phyloP scores from a whole-genome alignment of 2,888 invertebrate genomes.

The Cyaniris semiargus region DNA sequence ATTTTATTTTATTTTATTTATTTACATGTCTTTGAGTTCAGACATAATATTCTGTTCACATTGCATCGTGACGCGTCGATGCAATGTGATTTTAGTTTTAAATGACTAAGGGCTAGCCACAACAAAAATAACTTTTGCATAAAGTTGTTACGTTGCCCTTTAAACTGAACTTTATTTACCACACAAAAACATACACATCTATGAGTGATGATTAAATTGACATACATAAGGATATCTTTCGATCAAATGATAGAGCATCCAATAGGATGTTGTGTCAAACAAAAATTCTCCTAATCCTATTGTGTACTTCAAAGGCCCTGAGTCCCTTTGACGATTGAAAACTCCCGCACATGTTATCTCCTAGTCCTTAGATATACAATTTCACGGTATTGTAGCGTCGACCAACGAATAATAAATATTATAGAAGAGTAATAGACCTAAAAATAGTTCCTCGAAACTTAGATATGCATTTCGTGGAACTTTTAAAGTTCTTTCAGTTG shows the following conservation, averaged over 20 bases:
- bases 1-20: too few species aligned
- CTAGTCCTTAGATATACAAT: not conserved
- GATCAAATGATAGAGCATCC: not conserved
- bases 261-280: constrained; percentile 2
- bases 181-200: not conserved
- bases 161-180: not conserved
- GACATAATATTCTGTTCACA: too few species aligned
- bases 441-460: not conserved
- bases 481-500: too few species aligned
- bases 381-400: not conserved
- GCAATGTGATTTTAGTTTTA: too few species aligned
- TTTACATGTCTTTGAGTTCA: too few species aligned
- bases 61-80: too few species aligned
- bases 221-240: not conserved
- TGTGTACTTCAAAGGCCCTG: not conserved
- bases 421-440: not conserved
- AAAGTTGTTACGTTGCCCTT: too few species aligned
- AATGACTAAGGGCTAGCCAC: too few species aligned
- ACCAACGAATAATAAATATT: not conserved
- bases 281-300: not conserved
- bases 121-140: too few species aligned
- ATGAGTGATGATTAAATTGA: not conserved
- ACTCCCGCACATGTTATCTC: constrained; percentile 5
- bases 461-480: not conserved
- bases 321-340: constrained; percentile 13